Percentiles rank a stretch among this genome's conserved stretches.
Conservation (phyloP, 2,888 invertebrate species). For the Marronus borbonicus region DNA sequence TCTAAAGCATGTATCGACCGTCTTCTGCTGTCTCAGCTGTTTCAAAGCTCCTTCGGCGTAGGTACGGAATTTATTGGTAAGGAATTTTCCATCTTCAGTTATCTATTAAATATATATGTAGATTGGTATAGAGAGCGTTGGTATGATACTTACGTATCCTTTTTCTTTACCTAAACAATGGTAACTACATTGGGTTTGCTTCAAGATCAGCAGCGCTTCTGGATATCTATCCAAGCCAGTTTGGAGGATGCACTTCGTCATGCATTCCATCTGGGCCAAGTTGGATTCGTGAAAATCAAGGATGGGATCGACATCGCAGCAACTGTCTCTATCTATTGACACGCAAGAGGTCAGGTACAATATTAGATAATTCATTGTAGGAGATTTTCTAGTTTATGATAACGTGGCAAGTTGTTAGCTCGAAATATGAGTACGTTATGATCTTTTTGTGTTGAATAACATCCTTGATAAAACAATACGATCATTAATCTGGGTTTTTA, state of each 20-base stretch:
- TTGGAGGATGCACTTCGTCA: slow-evolving; percentile 7
- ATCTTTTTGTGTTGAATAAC: too few relatives aligned
- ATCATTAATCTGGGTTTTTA: too few relatives aligned
- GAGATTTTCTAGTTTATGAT: not conserved
- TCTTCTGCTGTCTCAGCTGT: not conserved
- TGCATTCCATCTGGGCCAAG: not conserved
- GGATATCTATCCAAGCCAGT: not conserved
- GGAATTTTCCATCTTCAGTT: slow-evolving; percentile 16
- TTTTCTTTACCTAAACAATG: slow-evolving; percentile 22
- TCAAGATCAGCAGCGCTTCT: not conserved
- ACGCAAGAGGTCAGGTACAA: slow-evolving; percentile 28
- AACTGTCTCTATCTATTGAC: slow-evolving; percentile 27
- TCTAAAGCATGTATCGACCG: not conserved
- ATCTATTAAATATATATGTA: not conserved
- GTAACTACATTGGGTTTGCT: slow-evolving; percentile 10
- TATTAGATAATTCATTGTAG: slow-evolving; percentile 33
- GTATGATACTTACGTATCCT: slow-evolving; percentile 34
- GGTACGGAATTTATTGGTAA: slow-evolving; percentile 5
- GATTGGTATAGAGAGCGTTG: not conserved
- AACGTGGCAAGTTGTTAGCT: not conserved
- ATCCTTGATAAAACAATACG: too few relatives aligned
- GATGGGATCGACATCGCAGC: slow-evolving; percentile 1
- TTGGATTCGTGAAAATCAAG: slow-evolving; percentile 10
- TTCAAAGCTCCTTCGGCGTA: not conserved
- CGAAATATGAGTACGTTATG: too few relatives aligned